Evolutionary conservation across 1,140 invertebrate genomes (phyloP).

Genomic region (honey bee (Apis mellifera)): DNA sequence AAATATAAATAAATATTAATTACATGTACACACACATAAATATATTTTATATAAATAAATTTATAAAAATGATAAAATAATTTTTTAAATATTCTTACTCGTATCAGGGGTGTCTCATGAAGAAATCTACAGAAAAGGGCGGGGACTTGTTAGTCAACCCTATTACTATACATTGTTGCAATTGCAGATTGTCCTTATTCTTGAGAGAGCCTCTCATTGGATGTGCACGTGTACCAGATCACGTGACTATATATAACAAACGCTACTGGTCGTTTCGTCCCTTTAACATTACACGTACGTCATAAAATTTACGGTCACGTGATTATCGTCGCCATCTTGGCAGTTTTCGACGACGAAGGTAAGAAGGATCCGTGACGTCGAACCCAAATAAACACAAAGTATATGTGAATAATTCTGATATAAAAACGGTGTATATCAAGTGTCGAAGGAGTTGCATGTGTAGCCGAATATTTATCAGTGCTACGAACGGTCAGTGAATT

Average conservation of each 20-base stretch:
- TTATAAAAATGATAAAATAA: background rate
- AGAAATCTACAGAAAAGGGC: conserved; percentile 37
- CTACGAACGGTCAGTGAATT: conserved; percentile 71
- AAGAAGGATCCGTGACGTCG: conserved; percentile 77
- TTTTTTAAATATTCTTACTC: background rate
- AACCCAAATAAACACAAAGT: conserved; percentile 75
- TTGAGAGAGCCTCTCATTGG: conserved; percentile 62
- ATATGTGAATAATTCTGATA: conserved; percentile 71
- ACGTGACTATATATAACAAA: conserved; percentile 62
- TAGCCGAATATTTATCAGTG: conserved; percentile 66
- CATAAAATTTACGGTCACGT: conserved; percentile 74
- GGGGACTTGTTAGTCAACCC: conserved; percentile 16
- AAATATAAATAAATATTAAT: too few relatives aligned
- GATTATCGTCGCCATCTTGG: conserved; percentile 76
- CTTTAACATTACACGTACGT: conserved; percentile 69
- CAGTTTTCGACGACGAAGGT: conserved; percentile 76
- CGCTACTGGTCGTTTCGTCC: conserved; percentile 63
- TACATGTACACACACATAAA: too few relatives aligned
- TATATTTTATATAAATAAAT: too few relatives aligned
- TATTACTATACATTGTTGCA: conserved; percentile 55
- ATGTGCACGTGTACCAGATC: conserved; percentile 62
- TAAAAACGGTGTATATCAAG: conserved; percentile 57
- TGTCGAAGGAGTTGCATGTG: conserved; percentile 61
- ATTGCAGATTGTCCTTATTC: conserved; percentile 62
- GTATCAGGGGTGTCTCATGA: background rate